Evolutionary conservation across 2,888 invertebrate genomes (phyloP).

Genomic region (Drosophila paracracens): DNA sequence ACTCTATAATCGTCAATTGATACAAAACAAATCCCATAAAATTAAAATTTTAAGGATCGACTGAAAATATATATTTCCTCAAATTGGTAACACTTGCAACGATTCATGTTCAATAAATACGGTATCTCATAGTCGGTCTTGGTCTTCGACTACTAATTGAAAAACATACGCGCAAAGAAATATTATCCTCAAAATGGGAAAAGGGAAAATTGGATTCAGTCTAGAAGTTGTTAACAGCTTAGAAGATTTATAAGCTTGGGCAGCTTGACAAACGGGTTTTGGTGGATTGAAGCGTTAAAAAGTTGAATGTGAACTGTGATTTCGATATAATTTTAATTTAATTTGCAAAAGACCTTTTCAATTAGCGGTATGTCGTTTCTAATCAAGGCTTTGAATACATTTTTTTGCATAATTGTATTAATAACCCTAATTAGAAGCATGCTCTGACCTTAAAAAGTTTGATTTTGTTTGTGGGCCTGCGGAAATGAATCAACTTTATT

Average conservation of each 20-base stretch:
- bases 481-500: neutral
- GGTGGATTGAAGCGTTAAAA: neutral
- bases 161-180: conserved; percentile 58
- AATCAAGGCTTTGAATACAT: neutral
- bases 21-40: neutral
- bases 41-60: neutral
- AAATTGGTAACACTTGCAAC: too few relatives aligned
- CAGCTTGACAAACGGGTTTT: neutral
- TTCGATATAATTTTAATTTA: neutral
- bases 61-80: neutral
- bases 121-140: neutral
- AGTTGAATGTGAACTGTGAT: neutral
- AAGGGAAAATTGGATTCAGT: neutral
- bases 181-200: conserved; percentile 56
- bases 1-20: too few relatives aligned
- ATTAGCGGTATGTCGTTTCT: neutral
- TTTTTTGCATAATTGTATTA: neutral
- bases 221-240: neutral
- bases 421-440: neutral
- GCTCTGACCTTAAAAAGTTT: neutral
- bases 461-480: neutral
- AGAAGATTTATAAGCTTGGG: neutral
- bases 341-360: neutral
- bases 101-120: neutral
- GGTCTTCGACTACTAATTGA: conserved; percentile 37